phyloP scores from a whole-genome alignment of 1,140 invertebrate species.

The Caenorhabditis inopinata region DNA sequence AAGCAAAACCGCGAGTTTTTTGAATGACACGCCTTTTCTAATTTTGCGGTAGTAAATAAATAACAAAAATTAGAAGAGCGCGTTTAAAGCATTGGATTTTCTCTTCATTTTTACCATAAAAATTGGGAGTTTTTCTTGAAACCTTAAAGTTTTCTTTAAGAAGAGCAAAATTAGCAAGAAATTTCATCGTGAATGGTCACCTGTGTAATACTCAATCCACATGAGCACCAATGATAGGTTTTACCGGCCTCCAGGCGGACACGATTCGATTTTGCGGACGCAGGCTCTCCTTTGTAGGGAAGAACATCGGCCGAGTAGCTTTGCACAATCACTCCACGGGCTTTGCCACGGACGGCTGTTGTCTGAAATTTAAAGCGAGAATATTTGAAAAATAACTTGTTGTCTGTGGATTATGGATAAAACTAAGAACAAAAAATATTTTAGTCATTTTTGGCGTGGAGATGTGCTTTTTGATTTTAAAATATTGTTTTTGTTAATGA shows the following conservation, averaged over 20 bases:
- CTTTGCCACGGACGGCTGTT: background rate
- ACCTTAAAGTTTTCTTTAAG: background rate
- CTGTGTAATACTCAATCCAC: slow-evolving; percentile 79
- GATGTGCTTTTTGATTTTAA: no score
- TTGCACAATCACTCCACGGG: slow-evolving; percentile 37
- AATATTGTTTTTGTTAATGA: no score
- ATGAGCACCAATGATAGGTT: slow-evolving; percentile 85
- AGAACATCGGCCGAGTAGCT: slow-evolving; percentile 44
- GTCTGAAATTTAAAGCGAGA: background rate
- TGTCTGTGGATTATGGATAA: no score
- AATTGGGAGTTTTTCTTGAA: background rate
- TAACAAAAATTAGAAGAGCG: no score
- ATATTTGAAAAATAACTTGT: no score
- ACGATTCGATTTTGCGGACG: slow-evolving; percentile 84
- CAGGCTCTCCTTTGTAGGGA: slow-evolving; percentile 45
- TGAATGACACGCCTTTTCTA: no score
- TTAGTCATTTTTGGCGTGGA: no score
- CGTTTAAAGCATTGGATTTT: no score
- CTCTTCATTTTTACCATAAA: no score
- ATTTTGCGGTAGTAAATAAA: no score
- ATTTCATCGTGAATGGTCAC: background rate
- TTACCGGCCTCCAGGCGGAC: slow-evolving; percentile 75
- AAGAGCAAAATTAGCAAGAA: background rate
- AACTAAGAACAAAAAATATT: no score
- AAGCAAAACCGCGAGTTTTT: no score